phyloP scores from a whole-genome alignment of 2,888 invertebrate species.

The Nephrotoma appendiculata region DNA sequence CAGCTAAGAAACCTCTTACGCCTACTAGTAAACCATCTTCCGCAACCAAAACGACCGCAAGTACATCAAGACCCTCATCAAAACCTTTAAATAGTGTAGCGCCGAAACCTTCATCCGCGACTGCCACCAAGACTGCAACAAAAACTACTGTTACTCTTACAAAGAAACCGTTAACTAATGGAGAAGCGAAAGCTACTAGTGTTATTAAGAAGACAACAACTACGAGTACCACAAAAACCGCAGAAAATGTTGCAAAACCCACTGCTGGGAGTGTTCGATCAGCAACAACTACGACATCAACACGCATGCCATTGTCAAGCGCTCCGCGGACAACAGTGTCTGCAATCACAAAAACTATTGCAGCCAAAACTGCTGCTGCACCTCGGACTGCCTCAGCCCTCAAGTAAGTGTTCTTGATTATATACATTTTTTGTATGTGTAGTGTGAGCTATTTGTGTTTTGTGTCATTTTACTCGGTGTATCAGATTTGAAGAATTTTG shows the following conservation, averaged over 20 bases:
- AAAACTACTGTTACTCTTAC: constrained; percentile 4
- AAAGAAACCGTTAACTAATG: constrained; percentile 1
- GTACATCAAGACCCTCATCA: background rate
- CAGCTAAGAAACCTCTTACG: background rate
- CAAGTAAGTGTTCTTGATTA: background rate
- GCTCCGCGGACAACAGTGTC: constrained; percentile 11
- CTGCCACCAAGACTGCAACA: background rate
- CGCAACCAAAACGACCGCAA: background rate
- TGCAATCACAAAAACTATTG: constrained; percentile 3
- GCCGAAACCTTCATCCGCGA: background rate
- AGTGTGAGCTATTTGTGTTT: too few relatives aligned
- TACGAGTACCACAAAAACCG: background rate
- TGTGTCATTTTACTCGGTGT: too few relatives aligned
- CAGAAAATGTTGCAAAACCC: background rate
- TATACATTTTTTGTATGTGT: background rate
- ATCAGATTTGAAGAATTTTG: too few relatives aligned
- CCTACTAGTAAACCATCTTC: constrained; percentile 3
- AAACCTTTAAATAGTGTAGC: background rate
- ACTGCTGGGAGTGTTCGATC: background rate
- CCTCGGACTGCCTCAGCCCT: background rate
- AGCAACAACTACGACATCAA: constrained; percentile 6
- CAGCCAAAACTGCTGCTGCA: background rate
- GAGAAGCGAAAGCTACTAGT: background rate
- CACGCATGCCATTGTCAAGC: background rate
- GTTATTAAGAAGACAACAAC: background rate